Percentiles rank a stretch among this genome's conserved stretches.
Conservation (phyloP, 2,888 invertebrate species). For the Tachina fera region DNA sequence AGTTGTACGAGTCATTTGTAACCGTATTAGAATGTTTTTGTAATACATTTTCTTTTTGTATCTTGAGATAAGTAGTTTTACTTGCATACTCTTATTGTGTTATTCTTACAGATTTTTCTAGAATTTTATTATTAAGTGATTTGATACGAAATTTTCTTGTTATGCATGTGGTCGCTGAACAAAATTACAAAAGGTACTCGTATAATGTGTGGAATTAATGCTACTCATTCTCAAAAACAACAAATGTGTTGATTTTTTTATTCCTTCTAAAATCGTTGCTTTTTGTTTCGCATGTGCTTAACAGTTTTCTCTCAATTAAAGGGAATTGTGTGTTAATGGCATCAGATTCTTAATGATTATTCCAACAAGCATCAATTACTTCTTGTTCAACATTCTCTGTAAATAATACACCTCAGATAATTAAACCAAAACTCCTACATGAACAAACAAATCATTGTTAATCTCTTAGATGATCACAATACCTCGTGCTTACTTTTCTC, state of each 20-base stretch:
- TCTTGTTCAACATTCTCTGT: conserved; percentile 13
- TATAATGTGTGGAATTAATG: background rate
- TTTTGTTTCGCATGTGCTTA: background rate
- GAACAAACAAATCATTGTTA: conserved; percentile 44
- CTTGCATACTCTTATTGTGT: too few relatives aligned
- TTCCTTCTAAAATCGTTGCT: background rate
- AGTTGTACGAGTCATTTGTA: too few relatives aligned
- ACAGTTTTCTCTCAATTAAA: background rate
- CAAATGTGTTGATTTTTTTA: background rate
- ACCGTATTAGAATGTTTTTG: too few relatives aligned
- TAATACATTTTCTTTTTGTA: too few relatives aligned
- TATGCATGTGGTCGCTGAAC: too few relatives aligned
- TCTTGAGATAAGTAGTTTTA: too few relatives aligned
- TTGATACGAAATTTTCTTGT: too few relatives aligned
- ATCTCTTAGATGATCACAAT: conserved; percentile 23
- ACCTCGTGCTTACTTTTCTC: background rate
- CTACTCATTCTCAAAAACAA: background rate
- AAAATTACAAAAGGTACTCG: too few relatives aligned
- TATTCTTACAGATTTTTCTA: too few relatives aligned
- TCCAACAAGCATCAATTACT: conserved; percentile 24
- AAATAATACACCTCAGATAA: conserved; percentile 48
- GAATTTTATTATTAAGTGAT: too few relatives aligned
- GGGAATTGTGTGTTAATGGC: conserved; percentile 4
- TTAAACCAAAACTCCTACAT: conserved; percentile 31
- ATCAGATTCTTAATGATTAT: background rate